Conservation (phyloP, 2,888 invertebrate genomes). For the Pristionchus entomophagus region DNA sequence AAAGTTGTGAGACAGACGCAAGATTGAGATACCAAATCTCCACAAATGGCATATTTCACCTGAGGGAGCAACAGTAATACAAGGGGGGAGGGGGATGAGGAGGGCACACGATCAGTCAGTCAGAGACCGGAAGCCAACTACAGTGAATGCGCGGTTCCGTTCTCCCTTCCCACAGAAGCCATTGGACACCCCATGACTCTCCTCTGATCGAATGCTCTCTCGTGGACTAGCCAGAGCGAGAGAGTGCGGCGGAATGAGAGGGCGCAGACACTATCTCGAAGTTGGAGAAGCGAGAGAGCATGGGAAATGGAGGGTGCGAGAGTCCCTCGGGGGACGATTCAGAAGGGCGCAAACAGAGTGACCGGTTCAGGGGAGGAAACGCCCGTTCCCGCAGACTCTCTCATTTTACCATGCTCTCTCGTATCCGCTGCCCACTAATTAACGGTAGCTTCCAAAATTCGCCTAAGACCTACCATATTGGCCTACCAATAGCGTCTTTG, state of each 20-base stretch:
- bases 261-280: neutral
- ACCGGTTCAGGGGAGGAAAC: neutral
- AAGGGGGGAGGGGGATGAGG: neutral
- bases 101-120: neutral
- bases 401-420: neutral
- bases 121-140: slow-evolving; percentile 27
- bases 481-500: too few relatives aligned
- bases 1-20: too few relatives aligned
- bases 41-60: too few relatives aligned
- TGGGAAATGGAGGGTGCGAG: slow-evolving; percentile 3
- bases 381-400: neutral
- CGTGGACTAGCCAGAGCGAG: neutral
- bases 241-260: neutral
- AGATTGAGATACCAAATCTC: too few relatives aligned
- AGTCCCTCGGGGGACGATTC: neutral
- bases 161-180: neutral
- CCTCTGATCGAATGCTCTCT: neutral
- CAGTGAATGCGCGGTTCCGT: neutral
- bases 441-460: neutral
- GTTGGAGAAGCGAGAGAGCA: slow-evolving; percentile 3
- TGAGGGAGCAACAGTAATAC: too few relatives aligned
- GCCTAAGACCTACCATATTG: too few relatives aligned
- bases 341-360: slow-evolving; percentile 35
- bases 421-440: too few relatives aligned
- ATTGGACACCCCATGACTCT: neutral